phyloP scores from a whole-genome alignment of 1,140 invertebrate species.

The Oppia nitens region DNA sequence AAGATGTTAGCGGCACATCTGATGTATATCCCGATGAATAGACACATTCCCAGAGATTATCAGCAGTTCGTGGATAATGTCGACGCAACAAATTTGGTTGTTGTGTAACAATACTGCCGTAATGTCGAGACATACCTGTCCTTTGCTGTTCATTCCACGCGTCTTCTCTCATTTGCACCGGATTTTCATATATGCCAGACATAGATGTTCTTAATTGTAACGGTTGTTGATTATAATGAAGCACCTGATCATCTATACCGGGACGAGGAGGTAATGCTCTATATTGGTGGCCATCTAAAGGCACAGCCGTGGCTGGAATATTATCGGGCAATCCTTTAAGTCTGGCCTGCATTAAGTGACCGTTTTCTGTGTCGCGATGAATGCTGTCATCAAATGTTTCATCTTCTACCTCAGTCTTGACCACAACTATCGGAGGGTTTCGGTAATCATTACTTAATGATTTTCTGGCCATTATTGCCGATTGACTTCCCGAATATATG shows the following conservation, averaged over 20 bases:
- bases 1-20: neutral
- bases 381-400: neutral
- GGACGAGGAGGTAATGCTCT: neutral
- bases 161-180: conserved; percentile 10
- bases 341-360: conserved; percentile 15
- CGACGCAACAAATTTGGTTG: conserved; percentile 39
- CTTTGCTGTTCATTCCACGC: conserved; percentile 26
- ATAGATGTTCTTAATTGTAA: neutral
- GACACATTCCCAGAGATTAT: conserved; percentile 65
- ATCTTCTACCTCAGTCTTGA: conserved; percentile 18
- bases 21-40: conserved; percentile 15
- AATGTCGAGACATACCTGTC: conserved; percentile 36
- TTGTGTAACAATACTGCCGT: conserved; percentile 65
- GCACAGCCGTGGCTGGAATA: conserved; percentile 16
- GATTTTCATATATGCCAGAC: conserved; percentile 8
- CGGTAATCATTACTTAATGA: neutral
- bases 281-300: conserved; percentile 2
- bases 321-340: conserved; percentile 18
- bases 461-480: neutral
- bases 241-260: neutral
- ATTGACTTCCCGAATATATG: neutral
- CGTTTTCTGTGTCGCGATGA: conserved; percentile 19
- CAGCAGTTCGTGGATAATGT: conserved; percentile 65
- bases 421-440: conserved; percentile 9
- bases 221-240: neutral